Conservation (phyloP, 2,113 vertebrate species). For the Catharus bicknelli region DNA sequence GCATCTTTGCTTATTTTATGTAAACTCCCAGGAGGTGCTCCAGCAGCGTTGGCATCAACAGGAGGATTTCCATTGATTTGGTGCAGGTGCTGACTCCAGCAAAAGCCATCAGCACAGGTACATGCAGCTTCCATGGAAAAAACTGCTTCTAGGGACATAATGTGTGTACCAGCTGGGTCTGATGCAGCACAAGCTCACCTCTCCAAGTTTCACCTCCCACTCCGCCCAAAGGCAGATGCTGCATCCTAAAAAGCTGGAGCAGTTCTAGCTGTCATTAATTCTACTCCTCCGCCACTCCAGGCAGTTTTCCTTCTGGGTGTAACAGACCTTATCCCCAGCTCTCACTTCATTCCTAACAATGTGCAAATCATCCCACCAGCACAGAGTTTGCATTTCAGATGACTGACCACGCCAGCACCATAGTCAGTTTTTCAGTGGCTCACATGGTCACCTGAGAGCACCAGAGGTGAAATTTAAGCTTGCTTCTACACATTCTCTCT, state of each 20-base stretch:
- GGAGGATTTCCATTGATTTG: neutral
- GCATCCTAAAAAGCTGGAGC: neutral
- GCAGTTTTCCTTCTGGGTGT: neutral
- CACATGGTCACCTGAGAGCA: neutral
- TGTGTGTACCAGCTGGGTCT: neutral
- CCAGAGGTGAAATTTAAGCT: neutral
- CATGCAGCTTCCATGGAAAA: neutral
- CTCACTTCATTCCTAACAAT: neutral
- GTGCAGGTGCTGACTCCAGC: neutral
- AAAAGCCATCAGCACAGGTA: neutral
- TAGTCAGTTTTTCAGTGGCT: neutral
- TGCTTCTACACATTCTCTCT: neutral
- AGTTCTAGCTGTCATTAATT: neutral
- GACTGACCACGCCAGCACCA: accelerated
- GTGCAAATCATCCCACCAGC: neutral
- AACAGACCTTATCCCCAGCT: neutral
- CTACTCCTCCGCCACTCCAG: neutral
- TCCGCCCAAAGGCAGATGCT: neutral
- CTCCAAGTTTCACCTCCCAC: neutral
- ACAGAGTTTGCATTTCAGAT: neutral
- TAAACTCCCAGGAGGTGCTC: neutral
- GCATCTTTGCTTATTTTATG: accelerated
- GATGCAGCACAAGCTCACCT: neutral
- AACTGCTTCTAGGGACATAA: neutral
- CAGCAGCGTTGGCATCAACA: neutral